These are phyloP conservation scores for Chaetophractus vellerosus DNA, from an alignment of 2,797 vertebrate genomes.

Conservation along the genomic window DNA sequence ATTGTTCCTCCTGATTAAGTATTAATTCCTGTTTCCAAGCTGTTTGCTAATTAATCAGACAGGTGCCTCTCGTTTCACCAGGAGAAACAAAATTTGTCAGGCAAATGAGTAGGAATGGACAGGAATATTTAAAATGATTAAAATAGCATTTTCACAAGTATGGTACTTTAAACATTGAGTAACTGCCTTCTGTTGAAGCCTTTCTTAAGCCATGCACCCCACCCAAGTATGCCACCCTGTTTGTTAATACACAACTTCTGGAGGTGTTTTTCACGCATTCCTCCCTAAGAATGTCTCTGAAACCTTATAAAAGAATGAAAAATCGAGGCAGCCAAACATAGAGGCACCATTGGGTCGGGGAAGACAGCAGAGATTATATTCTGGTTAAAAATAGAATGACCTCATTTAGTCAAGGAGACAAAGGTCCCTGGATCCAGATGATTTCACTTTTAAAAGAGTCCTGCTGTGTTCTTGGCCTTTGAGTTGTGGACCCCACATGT, in stretches of 20 bases:
- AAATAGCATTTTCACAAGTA: slow-evolving; percentile 69
- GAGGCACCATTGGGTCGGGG: neutral
- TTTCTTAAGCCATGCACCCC: neutral
- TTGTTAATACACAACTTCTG: neutral
- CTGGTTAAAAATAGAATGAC: slow-evolving; percentile 81
- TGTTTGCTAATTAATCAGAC: slow-evolving; percentile 77
- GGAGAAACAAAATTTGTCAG: slow-evolving; percentile 74
- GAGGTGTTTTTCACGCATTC: slow-evolving; percentile 54
- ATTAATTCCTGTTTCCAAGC: slow-evolving; percentile 81
- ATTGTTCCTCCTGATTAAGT: slow-evolving; percentile 65
- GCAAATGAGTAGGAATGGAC: slow-evolving; percentile 57
- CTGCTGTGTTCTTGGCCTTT: slow-evolving; percentile 63
- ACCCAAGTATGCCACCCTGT: neutral
- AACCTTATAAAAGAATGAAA: slow-evolving; percentile 75
- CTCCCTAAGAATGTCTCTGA: slow-evolving; percentile 16
- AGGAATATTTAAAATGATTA: slow-evolving; percentile 78
- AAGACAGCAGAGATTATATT: slow-evolving; percentile 70
- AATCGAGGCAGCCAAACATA: slow-evolving; percentile 38
- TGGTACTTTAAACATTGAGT: slow-evolving; percentile 47
- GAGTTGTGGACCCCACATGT: slow-evolving; percentile 30
- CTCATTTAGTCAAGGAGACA: slow-evolving; percentile 77
- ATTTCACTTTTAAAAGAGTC: slow-evolving; percentile 73
- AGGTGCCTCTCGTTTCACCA: slow-evolving; percentile 67
- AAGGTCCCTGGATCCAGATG: slow-evolving; percentile 64
- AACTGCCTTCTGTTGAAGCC: slow-evolving; percentile 14